Percentiles rank a stretch among this genome's conserved stretches.
Conservation (phyloP, 2,113 vertebrate genomes). For the Sylvilagus bachmani region DNA sequence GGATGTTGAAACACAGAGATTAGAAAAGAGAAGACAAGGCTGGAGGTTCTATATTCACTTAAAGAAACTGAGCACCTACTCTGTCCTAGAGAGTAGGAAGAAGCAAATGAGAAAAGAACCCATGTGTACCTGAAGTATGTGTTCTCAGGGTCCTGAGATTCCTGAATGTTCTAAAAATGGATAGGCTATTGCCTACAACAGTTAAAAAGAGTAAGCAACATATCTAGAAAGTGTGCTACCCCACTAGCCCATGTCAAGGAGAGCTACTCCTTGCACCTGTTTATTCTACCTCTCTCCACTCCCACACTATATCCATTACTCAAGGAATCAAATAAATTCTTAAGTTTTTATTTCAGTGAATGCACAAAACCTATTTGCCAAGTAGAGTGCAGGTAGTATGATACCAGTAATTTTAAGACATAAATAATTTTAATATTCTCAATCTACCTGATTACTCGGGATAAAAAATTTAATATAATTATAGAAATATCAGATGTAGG, state of each 20-base stretch:
- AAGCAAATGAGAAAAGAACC: not conserved
- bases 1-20: not conserved
- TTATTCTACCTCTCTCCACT: not conserved
- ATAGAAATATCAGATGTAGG: not conserved
- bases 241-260: not conserved
- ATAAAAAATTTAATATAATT: not conserved
- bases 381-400: not conserved
- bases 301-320: not conserved
- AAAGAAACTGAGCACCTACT: not conserved
- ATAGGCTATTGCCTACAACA: not conserved
- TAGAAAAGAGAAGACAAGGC: not conserved
- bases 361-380: not conserved
- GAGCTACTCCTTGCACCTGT: not conserved
- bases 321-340: not conserved
- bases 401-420: not conserved
- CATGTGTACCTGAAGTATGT: not conserved
- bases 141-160: not conserved
- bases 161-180: not conserved
- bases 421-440: not conserved
- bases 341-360: not conserved
- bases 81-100: not conserved
- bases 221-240: not conserved
- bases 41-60: not conserved
- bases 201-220: not conserved
- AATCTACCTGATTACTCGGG: not conserved